Evolutionary conservation across 2,888 invertebrate species (phyloP), one percentile per base, ranked within the genome.

Genomic region (Automeris io): DNA sequence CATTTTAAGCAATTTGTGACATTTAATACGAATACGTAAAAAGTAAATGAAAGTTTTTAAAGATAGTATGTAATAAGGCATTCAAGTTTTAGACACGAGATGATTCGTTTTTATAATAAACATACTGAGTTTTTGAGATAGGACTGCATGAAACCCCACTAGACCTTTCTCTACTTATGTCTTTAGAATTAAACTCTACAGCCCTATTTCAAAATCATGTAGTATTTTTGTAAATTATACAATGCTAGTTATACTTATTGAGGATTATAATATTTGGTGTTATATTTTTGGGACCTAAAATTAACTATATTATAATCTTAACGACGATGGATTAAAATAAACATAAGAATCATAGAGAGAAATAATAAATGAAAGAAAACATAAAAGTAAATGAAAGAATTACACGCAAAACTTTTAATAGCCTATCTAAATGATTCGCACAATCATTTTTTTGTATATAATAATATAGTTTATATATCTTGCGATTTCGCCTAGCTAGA

Each of bases 401-500:
- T 44, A 44, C 48, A 41, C 35, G 41, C 44, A 51, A 39, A 39
- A 40, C 40, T 40, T 32, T 39, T 39, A 67, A 78, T 78, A 78
- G 64, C 76, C 78, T 80, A 79, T 77, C 79, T 80, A 80, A 67
- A 68, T 58, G 61, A 57, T 63, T 61, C 61, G 60, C 65, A 61
- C 60, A 64, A 64, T 62, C 64, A 41, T 39, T 42, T 41, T 55
- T 60, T 62, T 67, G 69, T 65, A 74, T 70, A 76, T 73, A 71
- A 70, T 66, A 66, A 67, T 68, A 68, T 63, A 71, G 61, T 73
- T 72, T 41, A 25, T 65, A 70, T 69, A 71, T 73, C 65, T 77
- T 68, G 70, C 65, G 74, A 71, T 76, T 76, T 72, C 54, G 60
- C 72, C 79, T 78, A 79, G 69, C 78, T 78, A 79, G 68, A 35